Evolutionary conservation across 1,140 invertebrate species (phyloP), one percentile per base, ranked within the genome.

Genomic region (Homarus americanus): DNA sequence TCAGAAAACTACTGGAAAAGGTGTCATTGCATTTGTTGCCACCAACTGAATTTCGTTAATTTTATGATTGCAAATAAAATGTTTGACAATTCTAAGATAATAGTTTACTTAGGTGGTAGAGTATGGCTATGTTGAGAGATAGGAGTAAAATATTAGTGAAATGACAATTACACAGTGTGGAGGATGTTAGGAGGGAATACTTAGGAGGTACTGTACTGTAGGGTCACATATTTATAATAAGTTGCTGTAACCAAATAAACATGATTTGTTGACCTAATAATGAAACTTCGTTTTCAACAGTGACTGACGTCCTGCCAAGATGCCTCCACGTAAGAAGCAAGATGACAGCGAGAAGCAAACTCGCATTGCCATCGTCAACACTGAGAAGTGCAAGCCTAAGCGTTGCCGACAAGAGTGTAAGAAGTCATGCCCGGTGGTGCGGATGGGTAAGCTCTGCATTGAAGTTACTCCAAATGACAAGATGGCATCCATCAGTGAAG

Each of bases 401-500:
- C 96, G 99, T 96, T 99, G 99, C 95, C 96, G 98, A 83, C 98
- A 99, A 95, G 99, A 99, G 94, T 99, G 99, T 95, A 99, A 99
- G 94, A 98, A 98, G 93, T 98, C 97, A 72, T 99, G 99, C 95
- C 99, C 99, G 10, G 99, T 99, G 79, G 98, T 99, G 72, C 96
- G 98, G 93, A 99, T 99, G 97, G 99, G 99, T 94, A 99, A 99
- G 95, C 96, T 99, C 32, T 99, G 99, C 94, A 99, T 99, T 94
- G 99, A 99, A 96, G 99, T 99, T 32, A 96, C 96, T 40, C 97
- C 98, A n/a, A 98, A 98, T 94, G 98, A 98, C 93, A 99, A 99
- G 95, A 99, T 99, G 93, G 98, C 99, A 79, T 96, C 97, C 75
- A 99, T 99, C 93, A 99, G 99, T 90, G 99, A 99, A 95, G 98